A percentile compares a stretch with the other conserved stretches of the same genome.
phyloP scores from a whole-genome alignment of 1,140 invertebrate genomes.

The Trachymyrmex cornetzi region DNA sequence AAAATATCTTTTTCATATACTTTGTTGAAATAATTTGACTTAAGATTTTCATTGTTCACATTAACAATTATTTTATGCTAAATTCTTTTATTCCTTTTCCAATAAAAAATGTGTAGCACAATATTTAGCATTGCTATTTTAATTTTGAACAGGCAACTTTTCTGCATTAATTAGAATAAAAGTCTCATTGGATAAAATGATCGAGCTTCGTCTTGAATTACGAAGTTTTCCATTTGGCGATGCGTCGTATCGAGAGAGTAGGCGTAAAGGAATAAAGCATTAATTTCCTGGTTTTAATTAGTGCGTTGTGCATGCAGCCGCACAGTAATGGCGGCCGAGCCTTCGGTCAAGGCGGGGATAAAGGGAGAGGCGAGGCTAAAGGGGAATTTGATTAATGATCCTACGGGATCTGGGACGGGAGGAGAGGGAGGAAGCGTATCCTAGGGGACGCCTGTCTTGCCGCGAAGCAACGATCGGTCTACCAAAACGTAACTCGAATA shows the following conservation, averaged over 20 bases:
- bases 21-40: background rate
- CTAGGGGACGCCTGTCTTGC: conserved; percentile 80
- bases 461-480: conserved; percentile 70
- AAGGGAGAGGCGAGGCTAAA: conserved; percentile 78
- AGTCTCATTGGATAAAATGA: conserved; percentile 18
- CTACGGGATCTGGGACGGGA: conserved; percentile 79
- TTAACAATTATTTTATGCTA: background rate
- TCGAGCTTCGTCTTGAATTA: conserved; percentile 41
- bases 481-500: conserved; percentile 65
- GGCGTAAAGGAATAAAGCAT: conserved; percentile 82
- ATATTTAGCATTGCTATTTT: conserved; percentile 30
- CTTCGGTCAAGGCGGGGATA: conserved; percentile 77
- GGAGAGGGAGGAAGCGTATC: conserved; percentile 78
- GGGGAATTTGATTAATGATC: conserved; percentile 86
- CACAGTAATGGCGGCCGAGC: conserved; percentile 82
- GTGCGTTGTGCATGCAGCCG: conserved; percentile 82
- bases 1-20: background rate
- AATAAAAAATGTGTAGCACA: background rate
- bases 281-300: conserved; percentile 87
- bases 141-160: background rate
- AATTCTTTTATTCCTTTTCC: background rate
- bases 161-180: conserved; percentile 24
- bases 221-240: conserved; percentile 53
- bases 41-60: background rate
- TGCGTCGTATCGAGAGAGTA: conserved; percentile 64